Conservation (phyloP, 2,113 vertebrate genomes). For the Meleagris gallopavo region DNA sequence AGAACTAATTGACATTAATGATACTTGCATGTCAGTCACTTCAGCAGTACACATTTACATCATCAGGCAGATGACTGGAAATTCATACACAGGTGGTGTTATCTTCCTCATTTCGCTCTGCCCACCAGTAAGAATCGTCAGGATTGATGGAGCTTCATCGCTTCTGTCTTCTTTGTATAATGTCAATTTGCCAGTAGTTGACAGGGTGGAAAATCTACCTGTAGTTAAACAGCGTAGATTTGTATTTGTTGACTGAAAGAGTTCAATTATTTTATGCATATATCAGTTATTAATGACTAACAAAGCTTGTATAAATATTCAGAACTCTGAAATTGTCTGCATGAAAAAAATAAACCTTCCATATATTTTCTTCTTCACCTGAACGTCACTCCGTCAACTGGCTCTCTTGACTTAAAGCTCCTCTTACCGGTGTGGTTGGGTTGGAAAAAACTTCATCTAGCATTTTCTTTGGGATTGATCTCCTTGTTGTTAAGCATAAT, state of each 20-base stretch:
- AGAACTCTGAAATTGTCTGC: constrained; percentile 8
- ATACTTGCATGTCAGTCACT: constrained; percentile 38
- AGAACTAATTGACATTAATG: constrained; percentile 34
- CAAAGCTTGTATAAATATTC: constrained; percentile 63
- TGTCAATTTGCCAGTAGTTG: constrained; percentile 60
- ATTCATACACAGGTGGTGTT: constrained; percentile 39
- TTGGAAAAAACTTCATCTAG: not conserved
- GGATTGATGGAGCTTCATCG: constrained; percentile 59
- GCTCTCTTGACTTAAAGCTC: not conserved
- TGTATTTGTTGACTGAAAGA: constrained; percentile 65
- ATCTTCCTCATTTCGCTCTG: constrained; percentile 52
- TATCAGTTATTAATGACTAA: constrained; percentile 65
- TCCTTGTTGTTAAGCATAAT: not conserved
- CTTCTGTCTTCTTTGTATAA: constrained; percentile 52
- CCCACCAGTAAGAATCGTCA: constrained; percentile 40
- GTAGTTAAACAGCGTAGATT: constrained; percentile 65
- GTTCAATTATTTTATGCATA: constrained; percentile 68
- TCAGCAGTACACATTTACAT: constrained; percentile 24
- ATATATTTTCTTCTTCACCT: not conserved
- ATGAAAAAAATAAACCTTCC: not conserved
- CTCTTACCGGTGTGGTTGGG: not conserved
- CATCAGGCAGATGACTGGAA: constrained; percentile 26
- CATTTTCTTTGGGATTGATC: not conserved
- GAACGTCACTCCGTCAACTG: not conserved
- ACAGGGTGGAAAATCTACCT: constrained; percentile 68